phyloP scores from a whole-genome alignment of 64 coral and sea anemone genomes.

The Porites lutea region DNA sequence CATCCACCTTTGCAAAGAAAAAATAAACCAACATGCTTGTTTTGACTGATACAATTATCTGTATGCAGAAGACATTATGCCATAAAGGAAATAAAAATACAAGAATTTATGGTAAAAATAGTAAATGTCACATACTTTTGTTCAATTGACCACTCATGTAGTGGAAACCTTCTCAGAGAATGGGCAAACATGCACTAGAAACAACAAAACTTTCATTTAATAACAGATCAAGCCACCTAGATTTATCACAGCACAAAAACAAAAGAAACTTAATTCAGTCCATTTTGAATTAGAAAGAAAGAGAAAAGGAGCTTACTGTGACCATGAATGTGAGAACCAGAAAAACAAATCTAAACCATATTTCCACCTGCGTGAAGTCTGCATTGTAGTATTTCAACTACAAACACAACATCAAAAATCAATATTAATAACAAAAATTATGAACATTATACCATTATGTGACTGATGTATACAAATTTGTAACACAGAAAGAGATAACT shows the following conservation, averaged over 20 bases:
- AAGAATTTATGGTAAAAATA: not conserved
- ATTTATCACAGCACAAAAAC: not conserved
- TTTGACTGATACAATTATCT: too few species aligned
- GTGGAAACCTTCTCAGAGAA: conserved; percentile 92
- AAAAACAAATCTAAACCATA: conserved; percentile 99
- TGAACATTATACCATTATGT: not conserved
- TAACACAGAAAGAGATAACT: not conserved
- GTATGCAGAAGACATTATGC: too few species aligned
- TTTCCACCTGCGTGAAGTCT: conserved; percentile 92
- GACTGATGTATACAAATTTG: too few species aligned
- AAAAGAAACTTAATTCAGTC: too few species aligned
- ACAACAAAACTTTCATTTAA: not conserved
- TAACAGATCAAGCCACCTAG: not conserved
- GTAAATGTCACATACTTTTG: conserved; percentile 80
- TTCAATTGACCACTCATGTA: conserved; percentile 98
- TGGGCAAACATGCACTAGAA: conserved; percentile 98
- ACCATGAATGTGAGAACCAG: conserved; percentile 93
- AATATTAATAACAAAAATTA: not conserved
- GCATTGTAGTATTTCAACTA: conserved; percentile 94
- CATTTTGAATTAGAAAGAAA: not conserved
- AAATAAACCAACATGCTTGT: not conserved
- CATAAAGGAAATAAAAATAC: too few species aligned
- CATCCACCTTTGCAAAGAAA: conserved; percentile 80
- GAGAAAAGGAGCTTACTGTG: conserved; percentile 58
- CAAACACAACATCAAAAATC: conserved; percentile 33